Conservation (phyloP, 2,888 invertebrate species). For the Podabrus alpinus region DNA sequence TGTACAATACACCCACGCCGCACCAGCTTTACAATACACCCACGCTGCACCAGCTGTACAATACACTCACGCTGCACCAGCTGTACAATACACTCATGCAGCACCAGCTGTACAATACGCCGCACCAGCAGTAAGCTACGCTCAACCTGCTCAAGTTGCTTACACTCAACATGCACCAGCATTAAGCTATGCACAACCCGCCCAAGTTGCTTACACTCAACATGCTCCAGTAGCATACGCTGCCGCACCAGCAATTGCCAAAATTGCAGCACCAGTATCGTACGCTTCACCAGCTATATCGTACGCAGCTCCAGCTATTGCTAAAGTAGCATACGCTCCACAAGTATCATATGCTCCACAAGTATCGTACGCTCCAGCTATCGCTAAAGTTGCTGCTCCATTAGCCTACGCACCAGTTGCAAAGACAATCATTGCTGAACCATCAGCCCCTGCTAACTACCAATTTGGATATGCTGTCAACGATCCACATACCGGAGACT, state of each 20-base stretch:
- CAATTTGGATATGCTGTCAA: constrained; percentile 57
- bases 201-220: background rate
- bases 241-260: constrained; percentile 38
- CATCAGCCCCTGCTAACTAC: constrained; percentile 55
- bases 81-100: constrained; percentile 9
- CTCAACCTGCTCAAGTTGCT: background rate
- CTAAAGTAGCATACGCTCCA: constrained; percentile 52
- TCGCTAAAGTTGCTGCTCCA: constrained; percentile 34
- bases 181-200: background rate
- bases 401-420: constrained; percentile 40
- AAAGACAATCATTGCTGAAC: constrained; percentile 54
- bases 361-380: constrained; percentile 41
- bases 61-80: constrained; percentile 27
- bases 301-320: constrained; percentile 39
- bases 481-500: constrained; percentile 60
- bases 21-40: constrained; percentile 31
- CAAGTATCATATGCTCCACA: constrained; percentile 54
- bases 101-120: constrained; percentile 17
- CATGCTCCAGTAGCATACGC: constrained; percentile 33
- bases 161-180: background rate
- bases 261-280: constrained; percentile 40
- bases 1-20: constrained; percentile 13
- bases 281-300: constrained; percentile 24
- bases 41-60: constrained; percentile 32
- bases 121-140: background rate